Conservation (phyloP, 2,888 invertebrate species). For the Ophion ventricosus region DNA sequence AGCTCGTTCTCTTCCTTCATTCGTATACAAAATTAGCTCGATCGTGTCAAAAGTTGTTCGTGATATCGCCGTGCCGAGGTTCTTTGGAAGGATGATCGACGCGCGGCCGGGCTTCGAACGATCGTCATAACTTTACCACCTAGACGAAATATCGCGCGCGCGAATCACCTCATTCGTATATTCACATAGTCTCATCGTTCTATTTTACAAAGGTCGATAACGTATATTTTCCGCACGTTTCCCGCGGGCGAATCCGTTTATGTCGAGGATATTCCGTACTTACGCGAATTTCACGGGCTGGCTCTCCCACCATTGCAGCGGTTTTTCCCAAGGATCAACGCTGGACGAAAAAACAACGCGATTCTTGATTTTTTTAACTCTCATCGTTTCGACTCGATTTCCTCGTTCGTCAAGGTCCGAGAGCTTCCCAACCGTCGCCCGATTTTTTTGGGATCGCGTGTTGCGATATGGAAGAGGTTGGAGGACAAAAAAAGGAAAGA, state of each 20-base stretch:
- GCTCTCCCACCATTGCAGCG: conserved; percentile 70
- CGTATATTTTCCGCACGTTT: neutral
- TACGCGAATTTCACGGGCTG: conserved; percentile 72
- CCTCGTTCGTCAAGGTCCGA: conserved; percentile 5
- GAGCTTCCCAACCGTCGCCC: neutral
- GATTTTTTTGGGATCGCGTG: conserved; percentile 14
- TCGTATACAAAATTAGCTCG: conserved; percentile 37
- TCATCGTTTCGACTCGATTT: conserved; percentile 41
- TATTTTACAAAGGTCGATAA: conserved; percentile 49
- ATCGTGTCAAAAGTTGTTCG: conserved; percentile 59
- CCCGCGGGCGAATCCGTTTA: neutral
- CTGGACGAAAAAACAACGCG: conserved; percentile 60
- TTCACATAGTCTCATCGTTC: conserved; percentile 23
- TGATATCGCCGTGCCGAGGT: conserved; percentile 61
- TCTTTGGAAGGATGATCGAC: conserved; percentile 63
- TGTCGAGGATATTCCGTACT: conserved; percentile 49
- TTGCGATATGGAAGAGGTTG: neutral
- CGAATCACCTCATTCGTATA: neutral
- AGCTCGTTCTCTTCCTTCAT: conserved; percentile 2
- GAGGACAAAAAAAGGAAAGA: neutral
- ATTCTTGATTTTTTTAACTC: conserved; percentile 36
- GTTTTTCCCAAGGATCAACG: conserved; percentile 67
- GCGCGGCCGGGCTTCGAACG: conserved; percentile 40
- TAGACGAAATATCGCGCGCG: neutral
- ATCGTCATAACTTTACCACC: conserved; percentile 61